Base-by-base conservation (phyloP, 1,140 invertebrate genomes). In the Panagrolaimus sp. region DNA sequence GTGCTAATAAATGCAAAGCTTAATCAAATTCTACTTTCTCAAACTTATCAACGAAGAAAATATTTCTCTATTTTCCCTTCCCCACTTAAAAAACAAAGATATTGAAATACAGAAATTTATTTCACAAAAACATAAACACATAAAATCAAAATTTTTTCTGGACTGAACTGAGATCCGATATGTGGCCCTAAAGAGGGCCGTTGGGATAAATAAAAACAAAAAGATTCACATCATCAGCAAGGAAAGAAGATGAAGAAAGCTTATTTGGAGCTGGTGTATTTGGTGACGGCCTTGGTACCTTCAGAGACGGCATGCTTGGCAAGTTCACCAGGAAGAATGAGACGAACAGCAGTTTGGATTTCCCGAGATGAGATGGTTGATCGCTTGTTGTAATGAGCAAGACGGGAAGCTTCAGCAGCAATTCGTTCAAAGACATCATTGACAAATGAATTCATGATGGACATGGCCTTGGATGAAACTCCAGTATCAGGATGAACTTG, bases 381-480 rank as follows among this genome's bases (percentile, higher is more conserved):
- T 1, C 87, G 83, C 72, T 76, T 76, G 77, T 76, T 76, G 77
- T 76, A 76, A 14, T 76, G 75, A 38, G 76, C 74, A 8, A 76
- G 65, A 28, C 76, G 71, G 24, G 77, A 79, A 21, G 75, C 75
- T 48, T 79, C 75, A n/a, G 64, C 76, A 32, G 77, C 75, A 43
- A 76, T 76, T 17, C 76, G 76, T 58, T 79, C 77, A 58, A 76
- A 76, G 48, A 76, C 74, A 48, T 76, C 75, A 64, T 76, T 76
- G 17, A 76, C 88, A 78, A 89, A 89, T 66, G 87, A 87, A 74
- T 89, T 88, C 88, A 89, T 89, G 52, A 89, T 89, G 62, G 84
- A 79, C 87, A 89, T 89, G 4, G 87, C 87, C 72, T 87, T 88
- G 48, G 80, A 82, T 28, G 86, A 86, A 68, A 87, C 83, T 17